A percentile compares a stretch with the other conserved stretches of the same genome.
Conservation (phyloP, 2,888 invertebrate genomes). For the Scrobipalpa atriplicella region DNA sequence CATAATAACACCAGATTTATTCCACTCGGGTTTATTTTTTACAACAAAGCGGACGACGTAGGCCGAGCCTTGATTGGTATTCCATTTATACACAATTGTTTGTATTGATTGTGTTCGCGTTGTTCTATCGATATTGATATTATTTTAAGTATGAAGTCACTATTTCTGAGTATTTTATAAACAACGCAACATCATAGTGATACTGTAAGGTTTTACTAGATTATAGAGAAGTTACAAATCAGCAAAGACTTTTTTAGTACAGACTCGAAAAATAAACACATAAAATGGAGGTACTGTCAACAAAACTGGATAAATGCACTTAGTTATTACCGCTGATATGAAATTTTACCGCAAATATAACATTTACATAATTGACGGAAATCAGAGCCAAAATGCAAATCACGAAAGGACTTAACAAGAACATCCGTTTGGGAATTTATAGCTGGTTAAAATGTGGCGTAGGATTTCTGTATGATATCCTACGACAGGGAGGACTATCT, state of each 20-base stretch:
- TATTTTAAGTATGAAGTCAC: neutral
- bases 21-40: constrained; percentile 25
- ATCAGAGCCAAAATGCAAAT: too few relatives aligned
- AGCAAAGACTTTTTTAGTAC: too few relatives aligned
- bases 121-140: constrained; percentile 1
- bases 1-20: constrained; percentile 18
- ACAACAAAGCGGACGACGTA: constrained; percentile 17
- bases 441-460: neutral
- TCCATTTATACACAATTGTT: constrained; percentile 25
- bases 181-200: neutral
- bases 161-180: neutral
- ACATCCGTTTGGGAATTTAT: too few relatives aligned
- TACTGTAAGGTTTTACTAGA: too few relatives aligned
- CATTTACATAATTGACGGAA: too few relatives aligned
- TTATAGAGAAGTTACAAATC: too few relatives aligned
- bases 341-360: too few relatives aligned
- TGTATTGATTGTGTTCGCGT: neutral
- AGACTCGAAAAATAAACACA: too few relatives aligned
- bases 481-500: constrained; percentile 26
- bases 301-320: too few relatives aligned
- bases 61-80: constrained; percentile 22
- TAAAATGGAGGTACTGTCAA: too few relatives aligned
- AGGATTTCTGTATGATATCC: neutral
- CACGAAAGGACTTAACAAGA: too few relatives aligned
- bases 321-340: too few relatives aligned